A percentile compares a stretch with the other conserved stretches of the same genome.
phyloP scores from a whole-genome alignment of 2,113 vertebrate genomes.

The Numida meleagris region DNA sequence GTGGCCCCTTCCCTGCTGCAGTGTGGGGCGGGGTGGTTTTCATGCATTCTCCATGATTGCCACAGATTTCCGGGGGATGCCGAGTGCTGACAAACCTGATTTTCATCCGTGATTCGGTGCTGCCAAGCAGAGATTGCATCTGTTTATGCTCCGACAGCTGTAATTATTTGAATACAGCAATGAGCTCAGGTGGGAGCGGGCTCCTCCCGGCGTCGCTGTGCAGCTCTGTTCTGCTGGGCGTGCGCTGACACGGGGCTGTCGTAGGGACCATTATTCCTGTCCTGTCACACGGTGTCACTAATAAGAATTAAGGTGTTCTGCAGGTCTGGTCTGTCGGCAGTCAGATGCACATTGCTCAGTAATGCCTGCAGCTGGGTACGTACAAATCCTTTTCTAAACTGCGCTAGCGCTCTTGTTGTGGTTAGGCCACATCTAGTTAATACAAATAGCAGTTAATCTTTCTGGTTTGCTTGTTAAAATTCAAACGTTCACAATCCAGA shows the following conservation, averaged over 20 bases:
- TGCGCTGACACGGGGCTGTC: not conserved
- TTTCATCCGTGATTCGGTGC: too few relatives aligned
- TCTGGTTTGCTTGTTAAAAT: not conserved
- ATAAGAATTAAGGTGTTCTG: not conserved
- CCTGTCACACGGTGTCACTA: not conserved
- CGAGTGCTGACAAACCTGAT: not conserved
- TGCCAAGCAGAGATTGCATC: not conserved
- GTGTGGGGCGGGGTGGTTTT: not conserved
- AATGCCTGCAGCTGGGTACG: not conserved
- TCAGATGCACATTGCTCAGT: not conserved
- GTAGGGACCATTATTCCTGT: not conserved
- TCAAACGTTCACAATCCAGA: not conserved
- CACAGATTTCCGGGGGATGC: not conserved
- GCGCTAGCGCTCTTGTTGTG: not conserved
- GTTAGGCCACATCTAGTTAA: not conserved
- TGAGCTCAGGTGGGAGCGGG: not conserved
- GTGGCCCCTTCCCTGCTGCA: not conserved
- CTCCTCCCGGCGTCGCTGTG: not conserved
- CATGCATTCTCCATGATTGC: not conserved
- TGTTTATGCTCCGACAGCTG: not conserved
- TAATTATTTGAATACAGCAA: not conserved
- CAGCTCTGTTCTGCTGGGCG: not conserved
- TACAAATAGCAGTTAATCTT: not conserved
- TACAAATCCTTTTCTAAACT: not conserved
- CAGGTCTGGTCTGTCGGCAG: not conserved